Percentiles rank a stretch among this genome's conserved stretches.
phyloP scores from a whole-genome alignment of 2,113 vertebrate genomes.

The Pseudois nayaur region DNA sequence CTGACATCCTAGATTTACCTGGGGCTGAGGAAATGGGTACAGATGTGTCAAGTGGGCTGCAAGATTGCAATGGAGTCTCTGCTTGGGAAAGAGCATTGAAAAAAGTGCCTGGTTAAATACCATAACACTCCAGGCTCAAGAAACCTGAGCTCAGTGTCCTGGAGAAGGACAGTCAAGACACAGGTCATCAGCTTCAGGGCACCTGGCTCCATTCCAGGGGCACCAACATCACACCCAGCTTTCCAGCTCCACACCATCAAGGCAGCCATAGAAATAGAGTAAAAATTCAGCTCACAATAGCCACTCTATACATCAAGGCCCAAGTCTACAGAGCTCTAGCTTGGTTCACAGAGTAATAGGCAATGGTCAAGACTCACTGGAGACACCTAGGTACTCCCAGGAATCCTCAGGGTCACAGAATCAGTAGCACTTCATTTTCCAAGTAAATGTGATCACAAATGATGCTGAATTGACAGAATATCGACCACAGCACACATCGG shows the following conservation, averaged over 20 bases:
- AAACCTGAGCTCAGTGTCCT: not conserved
- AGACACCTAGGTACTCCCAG: not conserved
- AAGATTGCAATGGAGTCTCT: not conserved
- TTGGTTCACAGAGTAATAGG: not conserved
- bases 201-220: not conserved
- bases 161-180: not conserved
- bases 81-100: not conserved
- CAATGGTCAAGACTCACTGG: not conserved
- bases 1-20: not conserved
- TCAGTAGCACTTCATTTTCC: not conserved
- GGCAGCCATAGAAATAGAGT: not conserved
- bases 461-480: not conserved
- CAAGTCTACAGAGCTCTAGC: not conserved
- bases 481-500: not conserved
- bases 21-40: not conserved
- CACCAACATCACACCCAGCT: not conserved
- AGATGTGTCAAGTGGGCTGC: not conserved
- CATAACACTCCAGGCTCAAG: not conserved
- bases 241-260: not conserved
- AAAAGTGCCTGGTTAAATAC: not conserved
- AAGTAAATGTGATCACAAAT: not conserved
- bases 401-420: not conserved
- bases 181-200: not conserved
- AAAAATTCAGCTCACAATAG: not conserved
- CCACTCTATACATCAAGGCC: not conserved